These are phyloP conservation scores for Parasteatoda lunata DNA, from an alignment of 2,888 invertebrate genomes.

Conservation along the genomic window DNA sequence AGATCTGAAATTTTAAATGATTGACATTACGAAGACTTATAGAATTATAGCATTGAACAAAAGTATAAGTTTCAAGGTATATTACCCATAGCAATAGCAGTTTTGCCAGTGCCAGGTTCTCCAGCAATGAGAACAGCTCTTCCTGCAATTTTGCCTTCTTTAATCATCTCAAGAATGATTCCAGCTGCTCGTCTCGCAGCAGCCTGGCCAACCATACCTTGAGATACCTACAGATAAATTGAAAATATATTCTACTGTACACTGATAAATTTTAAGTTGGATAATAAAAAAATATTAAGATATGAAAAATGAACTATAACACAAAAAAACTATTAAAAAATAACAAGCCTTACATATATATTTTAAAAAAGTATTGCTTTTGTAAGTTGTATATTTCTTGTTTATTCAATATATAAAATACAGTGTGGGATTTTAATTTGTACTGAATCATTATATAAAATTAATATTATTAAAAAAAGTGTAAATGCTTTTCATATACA, in stretches of 20 bases:
- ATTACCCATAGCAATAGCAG: constrained; percentile 96
- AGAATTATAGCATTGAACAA: not conserved
- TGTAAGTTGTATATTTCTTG: no score
- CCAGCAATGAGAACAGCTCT: constrained; percentile 95
- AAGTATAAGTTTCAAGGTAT: not conserved
- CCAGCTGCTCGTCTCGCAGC: constrained; percentile 95
- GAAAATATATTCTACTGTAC: not conserved
- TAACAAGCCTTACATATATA: no score
- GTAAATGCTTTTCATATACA: no score
- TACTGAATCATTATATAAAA: no score
- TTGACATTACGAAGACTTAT: no score
- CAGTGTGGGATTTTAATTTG: no score
- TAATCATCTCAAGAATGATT: constrained; percentile 96
- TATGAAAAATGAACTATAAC: not conserved
- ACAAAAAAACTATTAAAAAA: not conserved
- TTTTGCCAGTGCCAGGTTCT: constrained; percentile 98
- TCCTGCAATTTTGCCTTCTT: constrained; percentile 98
- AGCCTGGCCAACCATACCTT: constrained; percentile 95
- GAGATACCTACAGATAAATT: constrained; percentile 80
- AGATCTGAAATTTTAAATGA: no score
- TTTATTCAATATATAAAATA: no score
- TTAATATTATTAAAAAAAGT: no score
- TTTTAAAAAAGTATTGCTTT: no score
- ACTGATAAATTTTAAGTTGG: not conserved
- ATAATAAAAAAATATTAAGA: not conserved